A percentile compares a stretch with the other conserved stretches of the same genome.
Evolutionary conservation across 1,140 invertebrate genomes (phyloP).

Genomic region (Danaus plexippus): DNA sequence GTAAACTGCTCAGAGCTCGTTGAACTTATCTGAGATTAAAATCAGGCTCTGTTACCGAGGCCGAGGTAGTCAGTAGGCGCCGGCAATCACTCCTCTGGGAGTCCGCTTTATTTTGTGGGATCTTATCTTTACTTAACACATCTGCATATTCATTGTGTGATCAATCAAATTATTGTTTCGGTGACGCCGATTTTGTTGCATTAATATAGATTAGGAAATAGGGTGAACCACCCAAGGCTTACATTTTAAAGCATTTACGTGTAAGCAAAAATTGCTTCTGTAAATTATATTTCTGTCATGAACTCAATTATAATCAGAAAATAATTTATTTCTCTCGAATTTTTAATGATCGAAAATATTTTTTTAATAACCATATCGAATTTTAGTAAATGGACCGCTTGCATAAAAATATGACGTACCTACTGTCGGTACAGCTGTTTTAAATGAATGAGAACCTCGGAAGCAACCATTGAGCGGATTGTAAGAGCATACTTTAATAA

Average conservation of each 20-base stretch:
- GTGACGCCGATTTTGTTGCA: constrained; percentile 14
- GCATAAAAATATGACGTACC: constrained; percentile 11
- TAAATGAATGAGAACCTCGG: constrained; percentile 12
- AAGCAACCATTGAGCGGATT: constrained; percentile 28
- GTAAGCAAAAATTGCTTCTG: too few relatives aligned
- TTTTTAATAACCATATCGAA: too few relatives aligned
- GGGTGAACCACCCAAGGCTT: background rate
- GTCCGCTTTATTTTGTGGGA: constrained; percentile 58
- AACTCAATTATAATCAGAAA: too few relatives aligned
- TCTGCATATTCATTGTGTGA: constrained; percentile 68
- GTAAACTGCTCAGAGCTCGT: constrained; percentile 60
- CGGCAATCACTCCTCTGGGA: constrained; percentile 65
- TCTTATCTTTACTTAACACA: constrained; percentile 59
- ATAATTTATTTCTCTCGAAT: too few relatives aligned
- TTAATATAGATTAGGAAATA: constrained; percentile 17
- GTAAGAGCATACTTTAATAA: constrained; percentile 37
- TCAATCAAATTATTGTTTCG: constrained; percentile 60
- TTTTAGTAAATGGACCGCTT: too few relatives aligned
- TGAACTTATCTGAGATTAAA: constrained; percentile 69
- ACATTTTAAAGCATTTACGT: too few relatives aligned
- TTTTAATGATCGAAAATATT: too few relatives aligned
- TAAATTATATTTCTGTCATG: too few relatives aligned
- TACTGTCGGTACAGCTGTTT: constrained; percentile 5
- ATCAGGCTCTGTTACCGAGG: constrained; percentile 51
- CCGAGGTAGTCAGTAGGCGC: constrained; percentile 48